Base-by-base conservation (phyloP, 2,797 vertebrate genomes). In the Pantherophis vulpinus region DNA sequence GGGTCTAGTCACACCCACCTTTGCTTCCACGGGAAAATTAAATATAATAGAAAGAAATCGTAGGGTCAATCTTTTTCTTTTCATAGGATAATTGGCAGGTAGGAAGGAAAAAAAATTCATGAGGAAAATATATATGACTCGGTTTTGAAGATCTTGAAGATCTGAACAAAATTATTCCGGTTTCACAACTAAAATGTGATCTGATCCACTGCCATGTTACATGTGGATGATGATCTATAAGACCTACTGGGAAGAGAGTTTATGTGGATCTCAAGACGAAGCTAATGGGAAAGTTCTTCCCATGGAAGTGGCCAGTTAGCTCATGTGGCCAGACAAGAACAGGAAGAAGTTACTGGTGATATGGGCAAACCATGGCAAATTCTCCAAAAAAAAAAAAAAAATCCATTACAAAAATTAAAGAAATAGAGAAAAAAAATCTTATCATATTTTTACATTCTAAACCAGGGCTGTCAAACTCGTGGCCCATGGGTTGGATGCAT, bases 1-100 rank as follows among this genome's bases (percentile, higher is more conserved):
- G 95, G 94, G 47, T 96, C 93, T 96, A 94, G 95, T 94, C 89
- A 1, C 79, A 93, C 96, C 95, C 7, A 95, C 94, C 96, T 95
- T 96, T 94, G 86, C 95, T 95, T 96, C 96, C 95, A 0, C 11
- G 25, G 92, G 90, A 91, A 92, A 94, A 93, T 93, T 92, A 93
- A 93, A 96, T 61, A 94, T n/a, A 95, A 37, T 70, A 83, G 89
- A 94, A 91, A n/a, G n/a, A 37, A 63, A 93, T 92, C 91, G 6
- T 95, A 90, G 90, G 55, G 95, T 96, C 94, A 93, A 92, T 93
- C 91, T 96, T 94, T 90, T 94, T 92, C 13, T 12, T 63, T 91
- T 93, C 92, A 59, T 61, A 92, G 93, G 83, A 94, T 94, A 86
- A 92, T 94, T 93, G 91, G 8, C 66, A 66, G 23, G 16, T 13